Base-by-base conservation (phyloP, 2,888 invertebrate genomes). In the Drosophila flavopinicola region DNA sequence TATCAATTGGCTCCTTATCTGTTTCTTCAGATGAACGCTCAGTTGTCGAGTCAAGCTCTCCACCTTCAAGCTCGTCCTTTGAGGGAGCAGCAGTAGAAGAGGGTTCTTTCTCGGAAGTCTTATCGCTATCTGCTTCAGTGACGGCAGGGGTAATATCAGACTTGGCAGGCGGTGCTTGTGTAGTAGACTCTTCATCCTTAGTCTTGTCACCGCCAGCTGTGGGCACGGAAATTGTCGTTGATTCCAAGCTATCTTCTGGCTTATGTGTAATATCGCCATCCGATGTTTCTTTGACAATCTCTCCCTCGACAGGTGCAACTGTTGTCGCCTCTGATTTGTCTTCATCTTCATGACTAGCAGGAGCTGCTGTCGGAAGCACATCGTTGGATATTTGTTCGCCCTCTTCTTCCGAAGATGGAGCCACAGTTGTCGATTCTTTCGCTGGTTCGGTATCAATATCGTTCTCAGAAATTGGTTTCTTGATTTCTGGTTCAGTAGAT, bases 301-400 rank as follows among this genome's bases (percentile, higher is more conserved):
- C 66, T 32, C 74, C 68, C 35, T 58, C 47, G 9, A 44, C 5
- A 27, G 75, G 57, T 23, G 57, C 38, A 56, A 45, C 58, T 11
- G 75, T 70, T 27, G 74, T 65, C 7, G 48, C 24, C 0, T 64
- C 69, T 1, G 66, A 15, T 25, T 56, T 66, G n/a, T 57, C 80
- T 25, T 54, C 64, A 4, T 64, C 59, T 11, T 57, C 53, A 20
- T 25, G 20, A 20, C 4, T 59, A 37, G 59, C 27, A 23, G 77
- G 48, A 29, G 52, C 20, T 15, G 60, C 11, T 42, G 74, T 69
- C 13, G 60, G 48, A 10, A 45, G 38, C 13, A 57, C 20, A 0
- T 47, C 48, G 9, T 29, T 38, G 2, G 44, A 29, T 41, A 52
- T 30, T 11, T 61, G 35, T 9, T 47, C 53, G 2, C 17, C 52